Conservation (phyloP, 2,888 invertebrate species). For the Sphecodes monilicornis region DNA sequence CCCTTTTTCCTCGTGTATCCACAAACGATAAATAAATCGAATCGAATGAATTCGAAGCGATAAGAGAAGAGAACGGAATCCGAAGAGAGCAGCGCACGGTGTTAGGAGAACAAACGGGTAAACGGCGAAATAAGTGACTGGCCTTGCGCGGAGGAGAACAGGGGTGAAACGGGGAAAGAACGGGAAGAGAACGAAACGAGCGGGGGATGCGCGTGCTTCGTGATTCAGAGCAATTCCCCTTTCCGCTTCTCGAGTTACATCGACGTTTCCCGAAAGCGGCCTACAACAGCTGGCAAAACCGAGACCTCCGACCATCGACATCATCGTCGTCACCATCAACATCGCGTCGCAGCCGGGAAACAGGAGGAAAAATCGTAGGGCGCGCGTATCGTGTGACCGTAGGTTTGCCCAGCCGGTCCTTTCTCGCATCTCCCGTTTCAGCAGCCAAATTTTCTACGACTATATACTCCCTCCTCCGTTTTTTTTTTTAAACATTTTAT, state of each 20-base stretch:
- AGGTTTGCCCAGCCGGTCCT: slow-evolving; percentile 26
- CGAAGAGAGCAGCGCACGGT: background rate
- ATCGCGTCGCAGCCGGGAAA: background rate
- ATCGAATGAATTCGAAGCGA: background rate
- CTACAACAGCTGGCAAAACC: slow-evolving; percentile 47
- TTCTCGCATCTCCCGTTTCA: slow-evolving; percentile 28
- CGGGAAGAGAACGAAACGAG: background rate
- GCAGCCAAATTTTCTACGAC: background rate
- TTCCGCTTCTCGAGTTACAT: slow-evolving; percentile 49
- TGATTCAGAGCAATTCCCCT: slow-evolving; percentile 27
- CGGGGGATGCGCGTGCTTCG: slow-evolving; percentile 6
- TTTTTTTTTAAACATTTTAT: background rate
- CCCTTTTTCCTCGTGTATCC: background rate
- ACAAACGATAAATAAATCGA: background rate
- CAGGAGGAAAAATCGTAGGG: slow-evolving; percentile 27
- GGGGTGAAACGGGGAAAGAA: background rate
- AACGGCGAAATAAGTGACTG: slow-evolving; percentile 14
- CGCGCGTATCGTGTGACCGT: slow-evolving; percentile 41
- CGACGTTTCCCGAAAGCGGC: slow-evolving; percentile 20
- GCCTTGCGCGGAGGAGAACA: background rate
- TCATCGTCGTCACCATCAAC: background rate
- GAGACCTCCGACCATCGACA: background rate
- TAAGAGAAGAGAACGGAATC: background rate
- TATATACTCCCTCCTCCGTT: background rate
- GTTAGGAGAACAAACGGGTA: background rate